Base-by-base conservation (phyloP, 1,140 invertebrate species). In the Drosophila pectinifera region DNA sequence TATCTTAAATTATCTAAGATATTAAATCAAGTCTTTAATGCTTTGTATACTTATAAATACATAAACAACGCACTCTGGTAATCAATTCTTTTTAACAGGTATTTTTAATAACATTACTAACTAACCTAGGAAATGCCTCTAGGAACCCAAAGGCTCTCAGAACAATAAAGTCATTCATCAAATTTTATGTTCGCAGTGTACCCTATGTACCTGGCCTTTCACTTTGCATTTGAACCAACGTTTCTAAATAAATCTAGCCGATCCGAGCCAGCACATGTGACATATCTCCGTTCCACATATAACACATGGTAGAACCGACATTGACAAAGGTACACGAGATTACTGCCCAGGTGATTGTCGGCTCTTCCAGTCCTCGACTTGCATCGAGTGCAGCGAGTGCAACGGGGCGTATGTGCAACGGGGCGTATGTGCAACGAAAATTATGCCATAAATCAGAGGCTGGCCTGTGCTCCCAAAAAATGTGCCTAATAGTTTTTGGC, bases 221-320 rank as follows among this genome's bases (percentile, higher is more conserved):
- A 89, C 84, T 89, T 89, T 89, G 80, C 80, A 83, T 88, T 86
- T 86, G 75, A 86, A 78, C 78, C 73, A 83, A 49, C 58, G 43
- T 26, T 63, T 56, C 68, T 77, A 84, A 76, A 80, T 77, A 84
- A 84, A 85, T 77, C 73, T 76, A 63, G 36, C 46, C 61, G 59
- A 56, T 55, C 61, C 38, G 48, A 49, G 45, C 46, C 51, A 34
- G 28, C 79, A 83, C 79, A 86, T 86, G 83, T 86, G 83, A 88
- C 83, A 88, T 88, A 89, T 86, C 83, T 73, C 56, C 41, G 73
- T 80, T 85, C 81, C 77, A 80, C 81, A 79, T 59, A 62, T 34
- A 58, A 54, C 73, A 34, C 28, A 51, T 51, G 48, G 49, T 53
- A 64, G 46, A 39, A 45, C 53, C 73, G 73, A 85, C 78, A 79